These are phyloP conservation scores for Vidua macroura DNA, from an alignment of 2,113 vertebrate genomes.

Conservation along the genomic window DNA sequence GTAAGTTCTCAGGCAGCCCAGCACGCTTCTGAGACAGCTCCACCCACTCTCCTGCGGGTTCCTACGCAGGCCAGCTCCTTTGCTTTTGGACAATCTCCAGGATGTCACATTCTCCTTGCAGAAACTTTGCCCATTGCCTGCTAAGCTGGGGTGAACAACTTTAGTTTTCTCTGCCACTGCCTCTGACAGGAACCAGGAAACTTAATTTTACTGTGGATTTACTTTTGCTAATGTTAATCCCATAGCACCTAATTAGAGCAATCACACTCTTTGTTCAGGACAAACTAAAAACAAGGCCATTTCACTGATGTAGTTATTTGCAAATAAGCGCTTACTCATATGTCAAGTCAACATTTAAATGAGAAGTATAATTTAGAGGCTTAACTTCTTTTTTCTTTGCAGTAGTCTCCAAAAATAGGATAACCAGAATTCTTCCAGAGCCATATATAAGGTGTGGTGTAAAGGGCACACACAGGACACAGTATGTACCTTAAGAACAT, in stretches of 20 bases:
- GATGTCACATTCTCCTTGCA: neutral
- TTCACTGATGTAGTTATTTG: neutral
- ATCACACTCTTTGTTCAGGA: neutral
- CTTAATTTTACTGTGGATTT: neutral
- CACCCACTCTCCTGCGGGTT: neutral
- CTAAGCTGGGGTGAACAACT: neutral
- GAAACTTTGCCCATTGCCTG: neutral
- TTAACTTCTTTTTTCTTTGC: neutral
- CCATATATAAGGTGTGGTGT: neutral
- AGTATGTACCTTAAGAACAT: neutral
- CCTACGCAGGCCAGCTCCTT: neutral
- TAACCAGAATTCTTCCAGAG: neutral
- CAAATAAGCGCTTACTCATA: neutral
- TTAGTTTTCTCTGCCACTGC: neutral
- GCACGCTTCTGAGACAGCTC: neutral
- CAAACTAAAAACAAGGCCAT: neutral
- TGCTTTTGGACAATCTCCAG: neutral
- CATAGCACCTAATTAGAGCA: neutral
- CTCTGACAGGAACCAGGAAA: neutral
- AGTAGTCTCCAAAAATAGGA: neutral
- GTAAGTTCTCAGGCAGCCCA: neutral
- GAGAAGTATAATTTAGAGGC: neutral
- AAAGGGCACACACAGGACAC: neutral
- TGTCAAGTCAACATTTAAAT: neutral
- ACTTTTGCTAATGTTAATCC: neutral